A percentile compares a stretch with the other conserved stretches of the same genome.
Conservation (phyloP, 2,888 invertebrate species). For the Trimorus sp. region DNA sequence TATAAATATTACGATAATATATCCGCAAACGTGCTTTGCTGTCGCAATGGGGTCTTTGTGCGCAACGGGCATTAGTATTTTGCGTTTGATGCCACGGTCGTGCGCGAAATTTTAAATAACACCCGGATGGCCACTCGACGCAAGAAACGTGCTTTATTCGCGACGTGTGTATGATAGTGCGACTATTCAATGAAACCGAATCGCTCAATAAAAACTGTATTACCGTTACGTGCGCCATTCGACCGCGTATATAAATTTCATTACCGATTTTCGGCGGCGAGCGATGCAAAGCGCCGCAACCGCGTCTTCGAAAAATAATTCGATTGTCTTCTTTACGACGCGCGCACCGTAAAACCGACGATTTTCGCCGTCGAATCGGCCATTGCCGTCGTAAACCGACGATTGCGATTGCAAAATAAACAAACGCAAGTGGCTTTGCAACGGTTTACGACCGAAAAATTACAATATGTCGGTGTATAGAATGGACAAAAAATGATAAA, state of each 20-base stretch:
- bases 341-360: too few relatives aligned
- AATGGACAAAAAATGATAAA: too few relatives aligned
- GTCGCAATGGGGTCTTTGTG: conserved; percentile 46
- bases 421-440: too few relatives aligned
- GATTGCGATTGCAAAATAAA: too few relatives aligned
- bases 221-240: conserved; percentile 41
- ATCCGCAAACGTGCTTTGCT: conserved; percentile 52
- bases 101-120: conserved; percentile 55
- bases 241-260: conserved; percentile 12
- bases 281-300: too few relatives aligned
- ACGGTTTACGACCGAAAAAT: too few relatives aligned
- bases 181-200: conserved; percentile 50
- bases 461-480: too few relatives aligned
- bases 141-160: conserved; percentile 55
- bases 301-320: too few relatives aligned
- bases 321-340: too few relatives aligned
- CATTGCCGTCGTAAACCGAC: too few relatives aligned
- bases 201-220: conserved; percentile 57
- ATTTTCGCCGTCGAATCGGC: too few relatives aligned
- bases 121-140: conserved; percentile 45
- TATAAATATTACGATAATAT: conserved; percentile 63
- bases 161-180: conserved; percentile 39
- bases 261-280: background rate
- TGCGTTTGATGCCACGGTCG: conserved; percentile 56
- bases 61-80: conserved; percentile 63